Evolutionary conservation across 2,113 vertebrate species (phyloP).

Genomic region (Lota lota): DNA sequence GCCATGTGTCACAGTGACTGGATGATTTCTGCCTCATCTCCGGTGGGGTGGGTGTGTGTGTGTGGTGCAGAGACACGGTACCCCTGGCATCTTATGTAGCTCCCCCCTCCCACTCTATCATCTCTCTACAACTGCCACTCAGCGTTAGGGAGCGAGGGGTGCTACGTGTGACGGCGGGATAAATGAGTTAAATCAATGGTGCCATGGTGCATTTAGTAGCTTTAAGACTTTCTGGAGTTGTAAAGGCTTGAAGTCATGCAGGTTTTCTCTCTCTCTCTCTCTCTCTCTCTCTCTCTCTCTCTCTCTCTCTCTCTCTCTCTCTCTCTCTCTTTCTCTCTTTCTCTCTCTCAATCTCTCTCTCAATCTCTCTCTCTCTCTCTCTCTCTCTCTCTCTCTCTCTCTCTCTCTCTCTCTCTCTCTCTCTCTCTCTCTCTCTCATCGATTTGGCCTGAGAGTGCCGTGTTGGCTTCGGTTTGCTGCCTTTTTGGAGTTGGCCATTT

Average conservation of each 20-base stretch:
- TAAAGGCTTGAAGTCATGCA: slow-evolving; percentile 9
- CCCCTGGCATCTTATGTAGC: too few species aligned
- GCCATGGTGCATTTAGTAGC: slow-evolving; percentile 35
- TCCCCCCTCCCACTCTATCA: too few species aligned
- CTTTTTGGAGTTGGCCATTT: background rate
- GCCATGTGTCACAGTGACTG: slow-evolving; percentile 27
- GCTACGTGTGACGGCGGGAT: slow-evolving; percentile 20
- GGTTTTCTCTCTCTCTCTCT: background rate
- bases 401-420: too few species aligned
- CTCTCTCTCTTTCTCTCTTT: too few species aligned
- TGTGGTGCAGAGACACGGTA: too few species aligned
- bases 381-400: too few species aligned
- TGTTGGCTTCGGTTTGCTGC: background rate
- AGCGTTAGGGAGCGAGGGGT: slow-evolving; percentile 27
- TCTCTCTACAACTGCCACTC: slow-evolving; percentile 49
- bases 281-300: too few species aligned
- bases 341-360: too few species aligned
- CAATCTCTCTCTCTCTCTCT: too few species aligned
- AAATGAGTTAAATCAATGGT: slow-evolving; percentile 23
- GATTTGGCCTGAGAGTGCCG: background rate
- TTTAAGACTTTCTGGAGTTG: slow-evolving; percentile 23
- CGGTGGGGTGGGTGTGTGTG: too few species aligned
- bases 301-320: background rate
- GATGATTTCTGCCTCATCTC: slow-evolving; percentile 47
- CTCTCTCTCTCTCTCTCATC: background rate